Conservation (phyloP, 2,888 invertebrate genomes). For the Heteropelma amictum region DNA sequence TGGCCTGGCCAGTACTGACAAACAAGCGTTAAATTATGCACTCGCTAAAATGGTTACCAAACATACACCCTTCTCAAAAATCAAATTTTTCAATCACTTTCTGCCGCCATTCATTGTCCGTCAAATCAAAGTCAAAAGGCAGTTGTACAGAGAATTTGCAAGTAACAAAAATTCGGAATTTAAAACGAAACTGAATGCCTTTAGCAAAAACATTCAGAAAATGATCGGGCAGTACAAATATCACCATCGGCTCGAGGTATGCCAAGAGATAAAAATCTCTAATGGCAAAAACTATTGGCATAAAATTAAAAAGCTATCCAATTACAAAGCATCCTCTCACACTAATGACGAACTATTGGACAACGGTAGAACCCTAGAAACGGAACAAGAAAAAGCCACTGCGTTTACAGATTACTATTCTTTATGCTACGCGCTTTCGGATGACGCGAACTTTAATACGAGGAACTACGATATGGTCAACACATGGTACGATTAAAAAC, state of each 20-base stretch:
- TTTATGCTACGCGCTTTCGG: too few species aligned
- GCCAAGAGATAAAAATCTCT: constrained; percentile 6
- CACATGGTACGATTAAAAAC: too few species aligned
- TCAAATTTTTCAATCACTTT: neutral
- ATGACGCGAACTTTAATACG: too few species aligned
- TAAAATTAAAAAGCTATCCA: constrained; percentile 31
- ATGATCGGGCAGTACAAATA: constrained; percentile 23
- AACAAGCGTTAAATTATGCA: neutral
- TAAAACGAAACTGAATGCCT: constrained; percentile 3
- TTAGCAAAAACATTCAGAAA: constrained; percentile 34
- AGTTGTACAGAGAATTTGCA: constrained; percentile 6
- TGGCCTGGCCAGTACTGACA: neutral
- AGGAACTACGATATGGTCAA: too few species aligned
- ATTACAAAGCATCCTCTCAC: too few species aligned
- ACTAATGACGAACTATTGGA: too few species aligned
- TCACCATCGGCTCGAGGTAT: too few species aligned
- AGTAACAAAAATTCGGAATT: neutral
- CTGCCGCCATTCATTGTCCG: constrained; percentile 17
- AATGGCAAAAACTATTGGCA: constrained; percentile 41
- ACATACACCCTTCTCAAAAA: neutral
- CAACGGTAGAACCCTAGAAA: too few species aligned
- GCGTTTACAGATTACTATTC: too few species aligned
- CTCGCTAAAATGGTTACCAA: neutral
- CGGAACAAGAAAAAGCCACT: too few species aligned
- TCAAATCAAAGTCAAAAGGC: constrained; percentile 19